phyloP scores from a whole-genome alignment of 2,113 vertebrate species.

The Collichthys lucidus region DNA sequence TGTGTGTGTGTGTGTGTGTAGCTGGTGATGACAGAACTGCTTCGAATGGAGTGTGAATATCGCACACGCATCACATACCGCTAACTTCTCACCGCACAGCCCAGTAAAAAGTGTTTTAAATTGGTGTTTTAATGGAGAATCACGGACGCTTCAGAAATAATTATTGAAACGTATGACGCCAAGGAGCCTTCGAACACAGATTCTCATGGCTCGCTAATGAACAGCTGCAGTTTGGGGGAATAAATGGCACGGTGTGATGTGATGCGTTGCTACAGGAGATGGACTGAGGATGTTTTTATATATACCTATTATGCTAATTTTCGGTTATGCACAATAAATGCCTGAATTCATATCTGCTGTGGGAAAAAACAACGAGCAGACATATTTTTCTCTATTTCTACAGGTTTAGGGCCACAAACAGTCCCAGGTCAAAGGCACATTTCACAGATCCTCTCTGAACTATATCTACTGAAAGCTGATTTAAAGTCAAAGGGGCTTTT shows the following conservation, averaged over 20 bases:
- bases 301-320: background rate
- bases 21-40: constrained; percentile 34
- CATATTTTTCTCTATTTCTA: background rate
- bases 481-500: constrained; percentile 65
- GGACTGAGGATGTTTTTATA: background rate
- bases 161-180: constrained; percentile 20
- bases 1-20: too few relatives aligned
- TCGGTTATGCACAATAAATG: background rate
- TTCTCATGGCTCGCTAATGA: constrained; percentile 21
- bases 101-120: constrained; percentile 38
- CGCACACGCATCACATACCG: constrained; percentile 32
- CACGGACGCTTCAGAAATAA: constrained; percentile 42
- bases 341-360: background rate
- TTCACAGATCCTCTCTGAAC: constrained; percentile 47
- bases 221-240: background rate
- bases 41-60: constrained; percentile 46
- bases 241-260: background rate
- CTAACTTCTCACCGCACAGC: constrained; percentile 19
- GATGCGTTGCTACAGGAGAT: constrained; percentile 11
- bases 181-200: background rate
- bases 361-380: background rate
- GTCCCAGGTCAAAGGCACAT: constrained; percentile 50
- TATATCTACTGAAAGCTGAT: constrained; percentile 55
- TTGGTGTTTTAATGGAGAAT: constrained; percentile 56
- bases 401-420: constrained; percentile 27